Evolutionary conservation across 2,113 vertebrate genomes (phyloP).

Genomic region (Manacus vitellinus): DNA sequence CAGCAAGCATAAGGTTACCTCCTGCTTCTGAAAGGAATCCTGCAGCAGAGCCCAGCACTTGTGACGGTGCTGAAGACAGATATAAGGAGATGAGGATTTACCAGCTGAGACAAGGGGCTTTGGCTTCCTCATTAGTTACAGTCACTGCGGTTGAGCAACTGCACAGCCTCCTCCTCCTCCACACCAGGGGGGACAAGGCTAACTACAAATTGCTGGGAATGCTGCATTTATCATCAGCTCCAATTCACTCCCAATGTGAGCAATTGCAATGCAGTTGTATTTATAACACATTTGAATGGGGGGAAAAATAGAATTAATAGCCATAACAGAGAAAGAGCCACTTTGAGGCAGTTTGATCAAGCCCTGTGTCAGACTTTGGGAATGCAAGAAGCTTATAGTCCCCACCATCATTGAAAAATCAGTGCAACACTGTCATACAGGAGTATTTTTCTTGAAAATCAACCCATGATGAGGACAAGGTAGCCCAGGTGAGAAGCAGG

Average conservation of each 20-base stretch:
- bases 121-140: constrained; percentile 41
- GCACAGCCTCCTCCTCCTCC: background rate
- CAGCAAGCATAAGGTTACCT: background rate
- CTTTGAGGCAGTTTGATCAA: background rate
- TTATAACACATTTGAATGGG: background rate
- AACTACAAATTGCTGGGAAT: background rate
- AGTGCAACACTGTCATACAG: background rate
- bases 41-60: background rate
- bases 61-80: constrained; percentile 1
- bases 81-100: constrained; percentile 40
- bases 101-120: constrained; percentile 39
- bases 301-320: background rate
- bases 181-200: background rate
- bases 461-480: background rate
- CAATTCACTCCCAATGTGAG: background rate
- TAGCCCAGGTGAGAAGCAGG: background rate
- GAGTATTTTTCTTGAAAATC: background rate
- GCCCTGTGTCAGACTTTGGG: background rate
- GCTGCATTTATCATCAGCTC: background rate
- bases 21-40: background rate
- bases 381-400: background rate
- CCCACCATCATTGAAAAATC: background rate
- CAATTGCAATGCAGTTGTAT: background rate
- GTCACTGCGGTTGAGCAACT: background rate
- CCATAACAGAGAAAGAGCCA: background rate